Evolutionary conservation across 2,888 invertebrate genomes (phyloP), one percentile per base, ranked within the genome.

Genomic region (Brachylomia viminalis): DNA sequence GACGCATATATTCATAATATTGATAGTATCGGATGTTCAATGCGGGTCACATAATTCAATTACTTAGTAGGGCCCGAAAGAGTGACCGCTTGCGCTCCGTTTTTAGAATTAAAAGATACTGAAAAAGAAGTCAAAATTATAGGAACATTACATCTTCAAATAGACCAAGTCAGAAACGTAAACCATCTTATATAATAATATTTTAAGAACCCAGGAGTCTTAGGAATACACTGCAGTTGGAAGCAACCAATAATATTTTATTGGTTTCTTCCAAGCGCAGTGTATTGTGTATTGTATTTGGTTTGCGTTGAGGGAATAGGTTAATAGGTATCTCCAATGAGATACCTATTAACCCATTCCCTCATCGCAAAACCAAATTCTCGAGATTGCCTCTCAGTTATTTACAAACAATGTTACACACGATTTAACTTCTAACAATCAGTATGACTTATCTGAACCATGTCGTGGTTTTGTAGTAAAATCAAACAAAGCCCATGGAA

Each of bases 341-440:
- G n/a, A 56, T 6, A 49, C n/a, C n/a, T 38, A 54, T 49, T 47
- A 68, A 38, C 15, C 2, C 15, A 54, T 27, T 75, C 15, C 17
- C 59, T 56, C 1, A 69, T 59, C 45, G 8, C 13, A 69, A 56
- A 47, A 69, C 20, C 15, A 23, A 83, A 74, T 62, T 38, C 47
- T 61, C n/a, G n/a, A 1, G 2, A 68, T 30, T 67, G 33, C 7
- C 23, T 45, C 62, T 68, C 68, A 80, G 80, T 81, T 86, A 86
- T 89, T 87, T 88, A 88, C 88, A 86, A 87, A 88, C 85, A 87
- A 85, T 85, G 77, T 86, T 88, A 85, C 87, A 83, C 79, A 79
- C 77, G 84, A 90, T 87, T 90, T 82, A 88, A 86, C 86, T 83
- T 76, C 74, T 75, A 80, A 83, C 81, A 87, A 89, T 89, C 89